Conservation (phyloP, 2,113 vertebrate genomes). For the Myodes glareolus region DNA sequence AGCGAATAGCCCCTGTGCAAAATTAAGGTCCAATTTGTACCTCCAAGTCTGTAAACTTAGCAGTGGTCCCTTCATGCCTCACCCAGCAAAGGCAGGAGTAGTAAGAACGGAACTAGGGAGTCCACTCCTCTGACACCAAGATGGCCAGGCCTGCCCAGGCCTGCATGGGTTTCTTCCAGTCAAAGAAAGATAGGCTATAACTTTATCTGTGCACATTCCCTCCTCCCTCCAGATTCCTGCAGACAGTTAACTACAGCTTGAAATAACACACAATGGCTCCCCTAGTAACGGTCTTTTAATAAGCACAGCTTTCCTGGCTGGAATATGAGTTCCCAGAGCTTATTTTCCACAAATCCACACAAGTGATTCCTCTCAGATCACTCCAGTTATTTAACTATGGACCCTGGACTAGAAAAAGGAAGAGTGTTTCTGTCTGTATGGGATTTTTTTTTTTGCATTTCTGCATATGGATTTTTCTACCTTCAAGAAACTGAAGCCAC, state of each 20-base stretch:
- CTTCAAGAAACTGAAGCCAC: conserved; percentile 10
- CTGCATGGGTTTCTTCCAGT: background rate
- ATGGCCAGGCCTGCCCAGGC: background rate
- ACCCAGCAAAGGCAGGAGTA: background rate
- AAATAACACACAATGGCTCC: background rate
- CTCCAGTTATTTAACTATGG: background rate
- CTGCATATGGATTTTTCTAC: background rate
- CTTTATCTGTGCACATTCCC: background rate
- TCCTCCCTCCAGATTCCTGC: conserved; percentile 12
- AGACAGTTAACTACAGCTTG: background rate
- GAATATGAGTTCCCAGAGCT: background rate
- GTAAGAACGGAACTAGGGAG: no score
- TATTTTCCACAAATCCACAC: background rate
- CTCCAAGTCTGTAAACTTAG: background rate
- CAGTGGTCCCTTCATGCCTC: background rate
- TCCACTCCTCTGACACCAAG: background rate
- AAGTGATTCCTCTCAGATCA: background rate
- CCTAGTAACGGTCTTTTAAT: background rate
- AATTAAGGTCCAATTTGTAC: background rate
- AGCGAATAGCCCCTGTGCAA: background rate
- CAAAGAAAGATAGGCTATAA: background rate
- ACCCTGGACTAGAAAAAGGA: background rate
- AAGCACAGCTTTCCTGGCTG: background rate
- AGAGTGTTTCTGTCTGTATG: background rate
- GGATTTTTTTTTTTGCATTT: background rate